A percentile compares a stretch with the other conserved stretches of the same genome.
Conservation (phyloP, 2,888 invertebrate genomes). For the Pollenia amentaria region DNA sequence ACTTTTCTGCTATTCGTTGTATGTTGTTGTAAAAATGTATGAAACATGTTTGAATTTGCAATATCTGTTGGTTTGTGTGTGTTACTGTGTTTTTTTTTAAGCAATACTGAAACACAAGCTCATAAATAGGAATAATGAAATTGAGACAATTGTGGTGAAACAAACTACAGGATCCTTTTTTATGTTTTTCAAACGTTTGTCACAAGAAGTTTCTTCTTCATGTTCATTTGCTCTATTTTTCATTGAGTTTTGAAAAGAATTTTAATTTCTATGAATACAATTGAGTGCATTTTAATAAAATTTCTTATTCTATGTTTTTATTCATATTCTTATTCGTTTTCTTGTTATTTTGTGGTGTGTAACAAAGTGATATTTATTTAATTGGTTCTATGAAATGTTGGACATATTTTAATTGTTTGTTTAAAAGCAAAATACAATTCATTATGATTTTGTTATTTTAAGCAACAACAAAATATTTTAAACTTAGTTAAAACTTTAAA, state of each 20-base stretch:
- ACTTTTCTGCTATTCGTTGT: neutral
- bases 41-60: neutral
- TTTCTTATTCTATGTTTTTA: neutral
- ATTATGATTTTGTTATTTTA: too few species aligned
- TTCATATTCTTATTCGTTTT: neutral
- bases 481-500: too few species aligned
- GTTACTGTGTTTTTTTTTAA: neutral
- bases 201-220: too few species aligned
- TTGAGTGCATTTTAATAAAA: neutral
- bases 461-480: too few species aligned
- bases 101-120: neutral
- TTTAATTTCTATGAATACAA: neutral
- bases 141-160: constrained; percentile 49
- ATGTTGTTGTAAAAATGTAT: neutral
- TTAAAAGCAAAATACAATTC: too few species aligned
- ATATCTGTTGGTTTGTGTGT: neutral
- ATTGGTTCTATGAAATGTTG: neutral
- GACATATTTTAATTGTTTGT: neutral
- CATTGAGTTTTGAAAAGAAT: neutral
- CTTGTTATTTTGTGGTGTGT: neutral
- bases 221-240: neutral
- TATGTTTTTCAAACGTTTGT: too few species aligned
- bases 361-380: constrained; percentile 6
- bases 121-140: constrained; percentile 29
- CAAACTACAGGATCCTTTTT: constrained; percentile 2